Evolutionary conservation across 2,888 invertebrate genomes (phyloP), one percentile per base, ranked within the genome.

Genomic region (Strigamia maritima): DNA sequence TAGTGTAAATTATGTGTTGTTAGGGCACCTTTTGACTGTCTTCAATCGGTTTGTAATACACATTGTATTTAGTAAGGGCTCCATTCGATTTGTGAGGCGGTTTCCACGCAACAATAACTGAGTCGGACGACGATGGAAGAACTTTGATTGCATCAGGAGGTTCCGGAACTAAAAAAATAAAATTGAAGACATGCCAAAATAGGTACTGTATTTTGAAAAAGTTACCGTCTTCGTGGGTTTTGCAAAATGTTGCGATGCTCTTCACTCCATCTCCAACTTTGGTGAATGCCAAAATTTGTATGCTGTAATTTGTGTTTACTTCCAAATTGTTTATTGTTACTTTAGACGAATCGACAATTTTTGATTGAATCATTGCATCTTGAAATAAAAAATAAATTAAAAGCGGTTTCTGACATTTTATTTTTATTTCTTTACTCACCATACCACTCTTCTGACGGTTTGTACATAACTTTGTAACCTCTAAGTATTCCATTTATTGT

Each of bases 261-360:
- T 93, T 88, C 80, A 92, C 90, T 35, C 95, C 95, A 84, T 95
- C 94, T 0, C 95, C 95, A 7, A 92, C 93, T 80, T 91, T 90
- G 0, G 94, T 95, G 85, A 91, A 94, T 0, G 94, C 94, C 84
- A 93, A 86, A 3, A 94, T 92, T 84, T 93, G 91, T 79, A 95
- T 89, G 54, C 94, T 94, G 86, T 95, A 95, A 88, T 95, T 95
- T 78, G 94, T 92, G 85, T 91, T 94, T 84, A 94, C 93, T 84
- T 92, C 90, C 79, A 95, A 87, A 44, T 77, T 49, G 1, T 49
- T 49, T 49, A 77, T 49, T 12, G 77, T 77, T 10, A 77, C 14
- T 49, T 77, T 77, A 2, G 2, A 2, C 0, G n/a, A 26, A 1
- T 77, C 44, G 0, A 24, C 1, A n/a, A 28, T 77, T 28, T 77